Conservation (phyloP, 2,888 invertebrate genomes). For the Macrosiphum euphorbiae region DNA sequence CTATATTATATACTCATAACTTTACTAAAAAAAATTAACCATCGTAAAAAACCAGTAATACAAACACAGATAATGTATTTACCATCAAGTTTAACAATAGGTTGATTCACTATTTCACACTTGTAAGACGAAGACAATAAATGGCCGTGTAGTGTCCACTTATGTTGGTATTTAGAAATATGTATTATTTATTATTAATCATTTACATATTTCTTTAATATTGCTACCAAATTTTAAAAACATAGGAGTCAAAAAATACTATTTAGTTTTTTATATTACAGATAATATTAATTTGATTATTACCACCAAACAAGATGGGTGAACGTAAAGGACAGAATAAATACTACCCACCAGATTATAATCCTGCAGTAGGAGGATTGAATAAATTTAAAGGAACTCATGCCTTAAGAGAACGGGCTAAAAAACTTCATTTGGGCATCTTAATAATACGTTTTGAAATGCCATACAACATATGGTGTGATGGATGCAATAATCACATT, state of each 20-base stretch:
- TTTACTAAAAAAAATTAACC: no score
- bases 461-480: slow-evolving; percentile 99
- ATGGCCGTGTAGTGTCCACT: no score
- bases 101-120: no score
- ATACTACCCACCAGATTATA: slow-evolving; percentile 99
- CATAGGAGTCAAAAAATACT: not conserved
- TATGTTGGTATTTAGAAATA: not conserved
- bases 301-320: slow-evolving; percentile 78
- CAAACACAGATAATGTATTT: no score
- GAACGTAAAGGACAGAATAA: slow-evolving; percentile 98
- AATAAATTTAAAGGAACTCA: slow-evolving; percentile 93
- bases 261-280: not conserved
- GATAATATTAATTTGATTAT: not conserved
- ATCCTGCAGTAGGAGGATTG: slow-evolving; percentile 93
- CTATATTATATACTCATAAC: no score
- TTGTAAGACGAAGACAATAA: no score
- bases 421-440: slow-evolving; percentile 96
- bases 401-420: slow-evolving; percentile 94
- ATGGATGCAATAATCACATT: slow-evolving; percentile 97
- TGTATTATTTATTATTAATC: not conserved
- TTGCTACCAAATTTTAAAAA: not conserved
- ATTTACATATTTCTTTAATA: not conserved
- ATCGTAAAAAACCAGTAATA: no score
- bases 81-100: no score
- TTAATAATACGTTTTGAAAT: slow-evolving; percentile 98